These are phyloP conservation scores for Stegodyphus mimosarum DNA, from an alignment of 1,140 invertebrate species.

Conservation along the genomic window DNA sequence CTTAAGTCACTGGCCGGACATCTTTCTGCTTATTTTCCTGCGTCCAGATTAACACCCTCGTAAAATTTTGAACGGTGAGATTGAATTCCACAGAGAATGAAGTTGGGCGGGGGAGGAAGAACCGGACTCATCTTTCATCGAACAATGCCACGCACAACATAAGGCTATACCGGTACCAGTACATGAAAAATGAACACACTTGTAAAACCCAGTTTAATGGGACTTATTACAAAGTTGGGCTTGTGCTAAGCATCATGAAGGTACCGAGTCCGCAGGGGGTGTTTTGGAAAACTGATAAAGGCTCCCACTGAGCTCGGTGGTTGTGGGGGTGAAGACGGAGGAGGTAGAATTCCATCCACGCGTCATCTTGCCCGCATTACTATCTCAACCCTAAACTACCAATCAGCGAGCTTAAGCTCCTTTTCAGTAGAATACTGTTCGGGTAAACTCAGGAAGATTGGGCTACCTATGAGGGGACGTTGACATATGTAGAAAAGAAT, in stretches of 20 bases:
- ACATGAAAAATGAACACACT: conserved; percentile 40
- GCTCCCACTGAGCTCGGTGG: background rate
- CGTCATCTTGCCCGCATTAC: conserved; percentile 2
- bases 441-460: no score
- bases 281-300: conserved; percentile 24
- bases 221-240: conserved; percentile 44
- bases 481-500: no score
- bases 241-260: conserved; percentile 13
- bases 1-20: no score
- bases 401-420: conserved; percentile 20
- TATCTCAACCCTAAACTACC: conserved; percentile 31
- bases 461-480: no score
- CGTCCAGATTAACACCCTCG: conserved; percentile 40
- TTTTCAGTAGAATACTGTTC: background rate
- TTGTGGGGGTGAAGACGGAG: background rate
- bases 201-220: conserved; percentile 33
- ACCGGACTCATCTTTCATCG: no score
- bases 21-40: no score
- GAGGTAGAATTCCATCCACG: background rate
- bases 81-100: conserved; percentile 25
- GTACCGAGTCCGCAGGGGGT: conserved; percentile 3
- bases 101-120: background rate
- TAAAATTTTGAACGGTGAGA: conserved; percentile 41
- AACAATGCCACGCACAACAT: background rate
- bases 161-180: background rate